These are phyloP conservation scores for Molothrus aeneus DNA, from an alignment of 2,797 vertebrate genomes.

Conservation along the genomic window DNA sequence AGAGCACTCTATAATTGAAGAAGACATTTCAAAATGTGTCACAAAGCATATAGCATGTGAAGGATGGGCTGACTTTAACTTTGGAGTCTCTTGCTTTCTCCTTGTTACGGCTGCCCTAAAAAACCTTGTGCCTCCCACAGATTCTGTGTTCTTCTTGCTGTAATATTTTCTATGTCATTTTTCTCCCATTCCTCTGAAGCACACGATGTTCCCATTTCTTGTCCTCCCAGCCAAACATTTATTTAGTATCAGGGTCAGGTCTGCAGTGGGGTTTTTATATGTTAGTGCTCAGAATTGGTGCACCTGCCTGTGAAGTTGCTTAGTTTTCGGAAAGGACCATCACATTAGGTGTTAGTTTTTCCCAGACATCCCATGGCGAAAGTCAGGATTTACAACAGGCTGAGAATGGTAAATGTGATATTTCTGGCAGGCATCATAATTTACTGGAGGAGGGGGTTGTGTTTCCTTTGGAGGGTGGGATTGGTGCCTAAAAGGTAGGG, in stretches of 20 bases:
- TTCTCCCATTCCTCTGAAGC: slow-evolving; percentile 53
- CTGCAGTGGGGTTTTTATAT: slow-evolving; percentile 46
- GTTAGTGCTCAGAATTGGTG: slow-evolving; percentile 55
- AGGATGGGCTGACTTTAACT: slow-evolving; percentile 28
- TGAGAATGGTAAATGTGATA: slow-evolving; percentile 60
- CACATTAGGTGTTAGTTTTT: slow-evolving; percentile 57
- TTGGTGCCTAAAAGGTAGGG: neutral
- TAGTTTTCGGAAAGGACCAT: slow-evolving; percentile 55
- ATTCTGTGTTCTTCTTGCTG: slow-evolving; percentile 36
- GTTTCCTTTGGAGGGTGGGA: slow-evolving; percentile 29
- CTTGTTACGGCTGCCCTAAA: slow-evolving; percentile 45
- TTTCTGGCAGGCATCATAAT: slow-evolving; percentile 48
- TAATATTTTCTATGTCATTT: slow-evolving; percentile 66
- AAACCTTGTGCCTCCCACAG: slow-evolving; percentile 2
- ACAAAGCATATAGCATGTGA: neutral
- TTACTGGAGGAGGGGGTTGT: neutral
- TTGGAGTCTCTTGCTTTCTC: slow-evolving; percentile 29
- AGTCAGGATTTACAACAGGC: slow-evolving; percentile 69
- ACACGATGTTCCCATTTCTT: slow-evolving; percentile 65
- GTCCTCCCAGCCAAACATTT: slow-evolving; percentile 62
- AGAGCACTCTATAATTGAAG: neutral
- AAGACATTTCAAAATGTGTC: neutral
- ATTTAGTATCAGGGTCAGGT: slow-evolving; percentile 71
- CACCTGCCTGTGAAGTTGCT: slow-evolving; percentile 30
- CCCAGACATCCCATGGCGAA: slow-evolving; percentile 64